Evolutionary conservation across 64 coral and sea anemone species (phyloP).

Genomic region (Pachyseris speciosa): DNA sequence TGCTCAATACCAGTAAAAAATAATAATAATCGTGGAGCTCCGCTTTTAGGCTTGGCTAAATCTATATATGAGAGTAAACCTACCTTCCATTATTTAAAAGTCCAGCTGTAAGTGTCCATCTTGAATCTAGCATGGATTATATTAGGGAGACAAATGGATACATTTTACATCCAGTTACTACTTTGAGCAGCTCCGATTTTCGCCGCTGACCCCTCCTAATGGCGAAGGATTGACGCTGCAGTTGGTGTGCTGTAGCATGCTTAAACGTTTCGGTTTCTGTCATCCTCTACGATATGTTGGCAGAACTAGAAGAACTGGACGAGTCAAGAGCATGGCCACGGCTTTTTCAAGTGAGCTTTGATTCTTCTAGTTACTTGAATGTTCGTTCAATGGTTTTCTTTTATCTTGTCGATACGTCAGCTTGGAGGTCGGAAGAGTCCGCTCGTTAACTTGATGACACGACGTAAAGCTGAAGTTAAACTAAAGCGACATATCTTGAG

Average conservation of each 20-base stretch:
- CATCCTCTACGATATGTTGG: constrained; percentile 52
- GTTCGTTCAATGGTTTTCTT: not conserved
- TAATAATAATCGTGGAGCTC: too few species aligned
- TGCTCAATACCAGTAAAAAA: too few species aligned
- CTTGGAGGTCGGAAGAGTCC: not conserved
- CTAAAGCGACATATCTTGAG: too few species aligned
- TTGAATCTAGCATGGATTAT: too few species aligned
- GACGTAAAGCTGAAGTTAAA: not conserved
- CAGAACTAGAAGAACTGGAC: constrained; percentile 84
- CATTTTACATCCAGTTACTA: not conserved
- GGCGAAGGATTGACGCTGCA: not conserved
- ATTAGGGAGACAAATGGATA: too few species aligned
- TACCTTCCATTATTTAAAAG: too few species aligned
- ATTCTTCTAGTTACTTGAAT: not conserved
- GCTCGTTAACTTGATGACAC: too few species aligned
- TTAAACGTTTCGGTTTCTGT: constrained; percentile 12
- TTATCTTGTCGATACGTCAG: not conserved
- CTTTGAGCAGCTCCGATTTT: too few species aligned
- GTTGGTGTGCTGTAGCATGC: not conserved
- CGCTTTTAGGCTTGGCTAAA: too few species aligned
- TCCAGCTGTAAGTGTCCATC: too few species aligned
- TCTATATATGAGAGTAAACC: too few species aligned
- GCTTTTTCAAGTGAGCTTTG: constrained; percentile 77
- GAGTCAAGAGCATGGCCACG: constrained; percentile 66
- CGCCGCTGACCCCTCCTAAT: not conserved